phyloP scores from a whole-genome alignment of 1,140 invertebrate genomes.

The Drosophila serrata region DNA sequence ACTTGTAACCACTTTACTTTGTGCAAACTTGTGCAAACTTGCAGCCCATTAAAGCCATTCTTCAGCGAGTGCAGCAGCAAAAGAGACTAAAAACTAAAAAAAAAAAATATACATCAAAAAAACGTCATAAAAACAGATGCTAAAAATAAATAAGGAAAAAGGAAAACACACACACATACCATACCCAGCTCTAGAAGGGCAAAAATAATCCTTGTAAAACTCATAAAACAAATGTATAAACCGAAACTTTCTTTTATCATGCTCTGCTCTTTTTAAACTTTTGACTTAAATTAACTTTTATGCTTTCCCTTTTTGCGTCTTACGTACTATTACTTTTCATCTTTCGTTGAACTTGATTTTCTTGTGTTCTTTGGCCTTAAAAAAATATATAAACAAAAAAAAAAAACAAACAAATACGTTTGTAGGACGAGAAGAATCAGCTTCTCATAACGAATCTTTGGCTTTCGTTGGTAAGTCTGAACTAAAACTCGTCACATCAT shows the following conservation, averaged over 20 bases:
- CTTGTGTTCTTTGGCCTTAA: slow-evolving; percentile 55
- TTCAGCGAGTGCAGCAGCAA: slow-evolving; percentile 30
- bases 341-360: slow-evolving; percentile 42
- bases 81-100: slow-evolving; percentile 18
- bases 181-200: slow-evolving; percentile 16
- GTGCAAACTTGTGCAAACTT: not conserved
- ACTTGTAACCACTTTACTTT: slow-evolving; percentile 3
- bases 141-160: slow-evolving; percentile 46
- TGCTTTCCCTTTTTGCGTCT: slow-evolving; percentile 40
- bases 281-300: slow-evolving; percentile 67
- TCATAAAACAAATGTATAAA: slow-evolving; percentile 81
- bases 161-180: slow-evolving; percentile 19
- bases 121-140: slow-evolving; percentile 59
- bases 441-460: slow-evolving; percentile 94
- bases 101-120: slow-evolving; percentile 29
- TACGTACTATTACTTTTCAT: slow-evolving; percentile 45
- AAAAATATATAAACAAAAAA: slow-evolving; percentile 45
- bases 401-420: slow-evolving; percentile 65
- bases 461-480: slow-evolving; percentile 94
- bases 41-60: slow-evolving; percentile 63
- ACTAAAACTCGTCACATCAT: slow-evolving; percentile 77
- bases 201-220: slow-evolving; percentile 66
- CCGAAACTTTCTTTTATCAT: slow-evolving; percentile 80
- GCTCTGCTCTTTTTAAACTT: slow-evolving; percentile 82
- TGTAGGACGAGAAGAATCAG: slow-evolving; percentile 95